phyloP scores from a whole-genome alignment of 1,140 invertebrate species.

The Zophobas morio region DNA sequence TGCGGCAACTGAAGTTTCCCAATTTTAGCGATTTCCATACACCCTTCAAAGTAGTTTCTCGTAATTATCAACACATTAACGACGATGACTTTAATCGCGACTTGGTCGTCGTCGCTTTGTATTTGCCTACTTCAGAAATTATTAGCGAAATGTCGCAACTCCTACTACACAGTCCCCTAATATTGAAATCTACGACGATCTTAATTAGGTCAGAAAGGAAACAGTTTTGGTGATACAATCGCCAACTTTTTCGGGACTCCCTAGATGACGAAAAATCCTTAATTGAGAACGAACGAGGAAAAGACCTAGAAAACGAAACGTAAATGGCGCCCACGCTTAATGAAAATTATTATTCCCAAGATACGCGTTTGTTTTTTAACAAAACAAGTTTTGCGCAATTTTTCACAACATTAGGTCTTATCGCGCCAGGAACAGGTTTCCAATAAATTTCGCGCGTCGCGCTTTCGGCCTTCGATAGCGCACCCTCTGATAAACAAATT shows the following conservation, averaged over 20 bases:
- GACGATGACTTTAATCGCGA: neutral
- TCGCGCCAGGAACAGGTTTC: neutral
- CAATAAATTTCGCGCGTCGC: slow-evolving; percentile 13
- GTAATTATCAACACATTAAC: neutral
- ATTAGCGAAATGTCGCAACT: neutral
- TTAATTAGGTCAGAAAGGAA: slow-evolving; percentile 38
- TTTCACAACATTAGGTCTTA: slow-evolving; percentile 10
- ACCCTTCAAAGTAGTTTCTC: neutral
- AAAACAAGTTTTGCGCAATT: slow-evolving; percentile 29
- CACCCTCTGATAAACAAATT: neutral
- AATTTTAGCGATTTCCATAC: neutral
- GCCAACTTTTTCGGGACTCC: slow-evolving; percentile 25
- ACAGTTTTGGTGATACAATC: slow-evolving; percentile 29
- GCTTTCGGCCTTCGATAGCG: neutral
- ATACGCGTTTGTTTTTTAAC: slow-evolving; percentile 17
- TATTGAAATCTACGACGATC: slow-evolving; percentile 22
- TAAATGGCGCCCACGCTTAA: slow-evolving; percentile 28
- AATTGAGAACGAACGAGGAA: slow-evolving; percentile 35
- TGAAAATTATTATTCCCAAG: slow-evolving; percentile 40
- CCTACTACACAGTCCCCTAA: neutral
- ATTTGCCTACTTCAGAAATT: neutral
- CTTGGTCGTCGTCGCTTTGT: neutral
- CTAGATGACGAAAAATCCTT: slow-evolving; percentile 28
- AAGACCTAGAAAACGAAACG: slow-evolving; percentile 35
- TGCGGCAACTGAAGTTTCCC: neutral